These are phyloP conservation scores for Plumapathes pennacea DNA, from an alignment of 92 coral and sea anemone species.

Conservation along the genomic window DNA sequence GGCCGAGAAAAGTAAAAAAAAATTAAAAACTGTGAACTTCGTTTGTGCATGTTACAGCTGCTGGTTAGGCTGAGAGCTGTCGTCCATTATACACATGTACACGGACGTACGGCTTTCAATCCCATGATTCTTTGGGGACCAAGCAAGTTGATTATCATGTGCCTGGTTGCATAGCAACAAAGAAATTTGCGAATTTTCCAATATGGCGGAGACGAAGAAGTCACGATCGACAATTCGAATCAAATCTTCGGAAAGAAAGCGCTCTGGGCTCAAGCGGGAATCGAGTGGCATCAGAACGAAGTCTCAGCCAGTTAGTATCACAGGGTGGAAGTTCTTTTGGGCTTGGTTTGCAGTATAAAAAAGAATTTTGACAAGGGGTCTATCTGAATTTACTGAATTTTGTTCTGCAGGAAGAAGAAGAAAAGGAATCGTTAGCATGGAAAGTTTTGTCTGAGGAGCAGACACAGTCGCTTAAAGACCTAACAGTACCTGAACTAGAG, in stretches of 20 bases:
- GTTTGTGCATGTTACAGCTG: too few relatives aligned
- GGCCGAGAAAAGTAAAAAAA: too few relatives aligned
- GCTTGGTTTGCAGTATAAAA: background rate
- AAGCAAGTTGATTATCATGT: too few relatives aligned
- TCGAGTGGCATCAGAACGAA: conserved; percentile 24
- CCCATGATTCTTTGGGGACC: too few relatives aligned
- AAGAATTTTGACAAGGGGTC: background rate
- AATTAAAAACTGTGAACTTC: too few relatives aligned
- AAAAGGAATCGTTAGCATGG: conserved; percentile 77
- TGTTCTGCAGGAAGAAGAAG: conserved; percentile 60
- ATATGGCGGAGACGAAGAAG: conserved; percentile 83
- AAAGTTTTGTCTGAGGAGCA: conserved; percentile 90
- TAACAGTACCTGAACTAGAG: conserved; percentile 82
- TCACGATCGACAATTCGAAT: conserved; percentile 82
- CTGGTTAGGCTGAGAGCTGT: too few relatives aligned
- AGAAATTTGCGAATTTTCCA: conserved; percentile 10
- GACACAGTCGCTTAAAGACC: conserved; percentile 67
- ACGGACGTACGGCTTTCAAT: too few relatives aligned
- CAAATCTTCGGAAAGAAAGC: conserved; percentile 78
- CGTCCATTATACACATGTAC: too few relatives aligned
- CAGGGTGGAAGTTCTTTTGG: background rate
- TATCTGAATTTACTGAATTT: background rate
- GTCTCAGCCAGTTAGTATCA: conserved; percentile 20
- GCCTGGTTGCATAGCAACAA: conserved; percentile 75
- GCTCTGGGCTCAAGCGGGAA: conserved; percentile 57